phyloP scores from a whole-genome alignment of 2,113 vertebrate genomes.

The Pituophis catenifer region DNA sequence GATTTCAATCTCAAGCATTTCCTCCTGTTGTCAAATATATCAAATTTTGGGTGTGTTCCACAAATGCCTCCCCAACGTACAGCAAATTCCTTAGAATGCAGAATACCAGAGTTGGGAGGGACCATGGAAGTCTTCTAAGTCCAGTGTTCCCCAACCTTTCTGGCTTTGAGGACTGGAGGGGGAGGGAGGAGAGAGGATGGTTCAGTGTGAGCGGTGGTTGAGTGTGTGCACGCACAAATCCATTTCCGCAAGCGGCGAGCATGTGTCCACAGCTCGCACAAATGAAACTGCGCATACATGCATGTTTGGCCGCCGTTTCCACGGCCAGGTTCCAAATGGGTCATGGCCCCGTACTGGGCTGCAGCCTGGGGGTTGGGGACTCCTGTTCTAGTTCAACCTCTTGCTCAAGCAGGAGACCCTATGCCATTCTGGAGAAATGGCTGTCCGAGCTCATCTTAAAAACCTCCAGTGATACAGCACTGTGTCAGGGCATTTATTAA shows the following conservation, averaged over 20 bases:
- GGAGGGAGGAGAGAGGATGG: too few relatives aligned
- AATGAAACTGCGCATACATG: not conserved
- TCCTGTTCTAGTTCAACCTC: not conserved
- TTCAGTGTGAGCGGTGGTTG: too few relatives aligned
- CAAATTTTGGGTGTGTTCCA: not conserved
- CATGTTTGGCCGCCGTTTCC: rapidly evolving
- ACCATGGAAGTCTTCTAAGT: not conserved
- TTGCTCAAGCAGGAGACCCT: too few relatives aligned
- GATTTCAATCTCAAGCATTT: not conserved
- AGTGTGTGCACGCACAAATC: not conserved
- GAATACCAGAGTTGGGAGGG: not conserved
- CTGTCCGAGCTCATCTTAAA: too few relatives aligned
- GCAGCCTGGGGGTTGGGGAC: not conserved
- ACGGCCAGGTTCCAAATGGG: not conserved
- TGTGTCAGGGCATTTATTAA: too few relatives aligned
- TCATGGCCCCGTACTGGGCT: not conserved
- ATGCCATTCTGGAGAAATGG: too few relatives aligned
- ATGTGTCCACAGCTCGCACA: not conserved
- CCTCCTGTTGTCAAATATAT: not conserved
- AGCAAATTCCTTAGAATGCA: not conserved
- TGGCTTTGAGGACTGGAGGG: too few relatives aligned
- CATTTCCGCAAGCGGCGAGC: not conserved
- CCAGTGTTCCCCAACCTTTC: too few relatives aligned
- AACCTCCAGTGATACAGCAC: too few relatives aligned
- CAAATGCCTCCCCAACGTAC: not conserved